Percentiles rank a stretch among this genome's conserved stretches.
Evolutionary conservation across 2,797 vertebrate species (phyloP).

Genomic region (Macropus fuliginosus): DNA sequence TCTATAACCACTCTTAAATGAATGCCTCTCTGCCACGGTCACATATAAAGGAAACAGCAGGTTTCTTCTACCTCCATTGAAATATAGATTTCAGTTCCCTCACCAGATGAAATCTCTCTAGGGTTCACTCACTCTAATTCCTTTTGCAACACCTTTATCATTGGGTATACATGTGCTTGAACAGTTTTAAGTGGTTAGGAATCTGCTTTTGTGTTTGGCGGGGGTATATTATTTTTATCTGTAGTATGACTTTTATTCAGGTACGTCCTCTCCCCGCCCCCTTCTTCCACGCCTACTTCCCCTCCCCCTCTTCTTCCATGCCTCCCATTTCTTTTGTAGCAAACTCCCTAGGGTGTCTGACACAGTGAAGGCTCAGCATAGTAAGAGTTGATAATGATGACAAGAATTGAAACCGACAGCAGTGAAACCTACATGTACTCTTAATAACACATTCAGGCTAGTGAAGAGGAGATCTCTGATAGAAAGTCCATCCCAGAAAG

Average conservation of each 20-base stretch:
- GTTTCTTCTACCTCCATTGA: slow-evolving; percentile 29
- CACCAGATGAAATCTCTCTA: slow-evolving; percentile 30
- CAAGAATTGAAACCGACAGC: neutral
- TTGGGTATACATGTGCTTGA: slow-evolving; percentile 4
- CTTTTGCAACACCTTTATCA: neutral
- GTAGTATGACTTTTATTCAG: neutral
- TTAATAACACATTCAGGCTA: neutral
- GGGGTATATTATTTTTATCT: neutral
- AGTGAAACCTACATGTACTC: neutral
- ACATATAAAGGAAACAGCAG: slow-evolving; percentile 37
- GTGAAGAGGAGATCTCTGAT: neutral
- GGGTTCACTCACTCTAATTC: neutral
- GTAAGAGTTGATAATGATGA: neutral
- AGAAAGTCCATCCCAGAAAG: neutral
- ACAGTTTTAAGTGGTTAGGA: slow-evolving; percentile 23
- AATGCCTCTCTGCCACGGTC: neutral
- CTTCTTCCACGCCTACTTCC: slow-evolving; percentile 30
- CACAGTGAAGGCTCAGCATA: neutral
- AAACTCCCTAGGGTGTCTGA: neutral
- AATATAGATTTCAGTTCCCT: slow-evolving; percentile 39
- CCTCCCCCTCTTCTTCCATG: slow-evolving; percentile 16
- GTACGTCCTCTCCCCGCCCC: slow-evolving; percentile 17
- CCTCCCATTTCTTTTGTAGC: neutral
- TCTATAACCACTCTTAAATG: slow-evolving; percentile 1
- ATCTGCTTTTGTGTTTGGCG: neutral